Conservation (phyloP, 2,113 vertebrate species). For the Emberiza fucata region DNA sequence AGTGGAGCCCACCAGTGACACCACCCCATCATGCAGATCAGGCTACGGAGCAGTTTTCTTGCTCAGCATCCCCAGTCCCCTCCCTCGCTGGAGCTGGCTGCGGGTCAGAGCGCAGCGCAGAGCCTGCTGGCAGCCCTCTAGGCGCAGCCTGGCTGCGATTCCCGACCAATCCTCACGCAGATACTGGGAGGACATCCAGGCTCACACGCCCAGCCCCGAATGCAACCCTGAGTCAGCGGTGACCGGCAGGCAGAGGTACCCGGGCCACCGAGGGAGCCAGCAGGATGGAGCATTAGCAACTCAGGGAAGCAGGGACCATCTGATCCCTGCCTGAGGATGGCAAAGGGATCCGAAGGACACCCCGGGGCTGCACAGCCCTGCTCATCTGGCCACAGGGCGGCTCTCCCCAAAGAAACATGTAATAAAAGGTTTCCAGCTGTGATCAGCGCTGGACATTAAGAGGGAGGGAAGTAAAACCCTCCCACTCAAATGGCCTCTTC, state of each 20-base stretch:
- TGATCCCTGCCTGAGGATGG: background rate
- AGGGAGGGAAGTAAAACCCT: background rate
- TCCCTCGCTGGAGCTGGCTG: background rate
- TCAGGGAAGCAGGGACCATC: rapidly evolving
- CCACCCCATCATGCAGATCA: rapidly evolving
- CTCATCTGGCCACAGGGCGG: background rate
- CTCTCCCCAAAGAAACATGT: background rate
- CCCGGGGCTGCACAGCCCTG: rapidly evolving
- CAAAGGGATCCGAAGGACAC: rapidly evolving
- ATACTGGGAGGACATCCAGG: background rate
- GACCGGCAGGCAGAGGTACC: background rate
- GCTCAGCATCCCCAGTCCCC: background rate
- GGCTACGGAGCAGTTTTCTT: background rate
- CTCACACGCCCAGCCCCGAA: background rate
- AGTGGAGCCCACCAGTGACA: background rate
- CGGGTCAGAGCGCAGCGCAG: rapidly evolving
- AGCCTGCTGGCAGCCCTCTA: background rate
- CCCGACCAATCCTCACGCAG: background rate
- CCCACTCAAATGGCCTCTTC: background rate
- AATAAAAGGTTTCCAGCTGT: background rate
- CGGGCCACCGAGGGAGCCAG: rapidly evolving
- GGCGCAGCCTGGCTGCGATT: background rate
- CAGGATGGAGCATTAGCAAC: background rate
- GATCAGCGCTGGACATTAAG: background rate
- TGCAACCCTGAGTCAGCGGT: slow-evolving; percentile 6